Evolutionary conservation across 2,113 vertebrate genomes (phyloP).

Genomic region (Hyla sarda): DNA sequence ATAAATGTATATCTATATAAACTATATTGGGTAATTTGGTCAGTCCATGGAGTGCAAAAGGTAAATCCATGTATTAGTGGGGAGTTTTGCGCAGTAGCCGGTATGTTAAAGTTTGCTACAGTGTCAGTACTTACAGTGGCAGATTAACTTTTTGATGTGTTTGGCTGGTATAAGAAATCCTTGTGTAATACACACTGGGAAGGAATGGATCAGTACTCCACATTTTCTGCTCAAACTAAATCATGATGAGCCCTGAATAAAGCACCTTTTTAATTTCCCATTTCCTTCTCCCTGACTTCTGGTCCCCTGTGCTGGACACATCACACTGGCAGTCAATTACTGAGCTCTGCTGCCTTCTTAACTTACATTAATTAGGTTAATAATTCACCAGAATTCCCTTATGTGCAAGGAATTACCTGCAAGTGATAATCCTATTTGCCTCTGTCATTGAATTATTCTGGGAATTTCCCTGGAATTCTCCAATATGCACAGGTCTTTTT

Average conservation of each 20-base stretch:
- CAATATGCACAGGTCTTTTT: neutral
- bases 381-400: slow-evolving; percentile 38
- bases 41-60: too few relatives aligned
- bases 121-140: too few relatives aligned
- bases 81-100: too few relatives aligned
- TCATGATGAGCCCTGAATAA: neutral
- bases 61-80: too few relatives aligned
- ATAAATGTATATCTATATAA: too few relatives aligned
- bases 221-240: slow-evolving; percentile 10
- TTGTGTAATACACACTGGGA: neutral
- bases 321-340: slow-evolving; percentile 47
- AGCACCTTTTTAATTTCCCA: slow-evolving; percentile 39
- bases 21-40: too few relatives aligned
- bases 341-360: slow-evolving; percentile 32
- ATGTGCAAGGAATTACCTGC: slow-evolving; percentile 53
- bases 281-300: slow-evolving; percentile 37
- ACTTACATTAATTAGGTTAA: slow-evolving; percentile 50
- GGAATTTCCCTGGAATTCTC: slow-evolving; percentile 39
- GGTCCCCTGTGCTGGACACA: slow-evolving; percentile 51
- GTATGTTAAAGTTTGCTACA: too few relatives aligned
- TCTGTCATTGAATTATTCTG: slow-evolving; percentile 48
- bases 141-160: too few relatives aligned
- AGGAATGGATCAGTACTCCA: neutral
- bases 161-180: neutral
- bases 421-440: slow-evolving; percentile 46